Evolutionary conservation across 2,797 vertebrate genomes (phyloP).

Genomic region (Otolemur crassicaudatus): DNA sequence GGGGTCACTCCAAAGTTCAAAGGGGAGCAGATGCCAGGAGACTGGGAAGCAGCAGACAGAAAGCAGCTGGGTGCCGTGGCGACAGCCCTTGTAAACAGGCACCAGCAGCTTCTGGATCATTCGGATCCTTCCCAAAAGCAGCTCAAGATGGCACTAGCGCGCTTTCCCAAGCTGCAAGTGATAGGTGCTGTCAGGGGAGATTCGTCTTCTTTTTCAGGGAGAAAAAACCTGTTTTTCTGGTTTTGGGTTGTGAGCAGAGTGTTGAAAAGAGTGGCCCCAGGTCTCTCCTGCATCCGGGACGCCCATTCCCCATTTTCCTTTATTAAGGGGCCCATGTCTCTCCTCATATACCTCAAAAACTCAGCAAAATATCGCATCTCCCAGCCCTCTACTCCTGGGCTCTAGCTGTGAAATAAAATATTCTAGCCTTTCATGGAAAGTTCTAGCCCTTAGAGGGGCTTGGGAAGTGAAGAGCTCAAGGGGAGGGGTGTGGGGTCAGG

Average conservation of each 20-base stretch:
- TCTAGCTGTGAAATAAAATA: neutral
- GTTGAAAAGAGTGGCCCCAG: neutral
- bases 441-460: neutral
- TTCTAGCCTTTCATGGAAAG: too few relatives aligned
- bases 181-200: neutral
- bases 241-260: neutral
- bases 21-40: neutral
- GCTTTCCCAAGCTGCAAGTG: neutral
- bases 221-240: neutral
- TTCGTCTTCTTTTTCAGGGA: neutral
- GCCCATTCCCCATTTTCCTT: fast-evolving
- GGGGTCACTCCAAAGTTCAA: neutral
- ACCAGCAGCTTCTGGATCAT: slow-evolving; percentile 14
- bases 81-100: neutral
- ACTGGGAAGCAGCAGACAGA: neutral
- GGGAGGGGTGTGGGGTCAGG: neutral
- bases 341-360: neutral
- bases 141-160: slow-evolving; percentile 40
- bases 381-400: neutral
- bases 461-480: fast-evolving
- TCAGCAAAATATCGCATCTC: neutral
- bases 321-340: fast-evolving
- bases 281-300: neutral
- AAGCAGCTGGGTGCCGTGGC: neutral
- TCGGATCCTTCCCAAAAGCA: neutral